A percentile compares a stretch with the other conserved stretches of the same genome.
phyloP scores from a whole-genome alignment of 2,113 vertebrate genomes.

The Thermophis baileyi region DNA sequence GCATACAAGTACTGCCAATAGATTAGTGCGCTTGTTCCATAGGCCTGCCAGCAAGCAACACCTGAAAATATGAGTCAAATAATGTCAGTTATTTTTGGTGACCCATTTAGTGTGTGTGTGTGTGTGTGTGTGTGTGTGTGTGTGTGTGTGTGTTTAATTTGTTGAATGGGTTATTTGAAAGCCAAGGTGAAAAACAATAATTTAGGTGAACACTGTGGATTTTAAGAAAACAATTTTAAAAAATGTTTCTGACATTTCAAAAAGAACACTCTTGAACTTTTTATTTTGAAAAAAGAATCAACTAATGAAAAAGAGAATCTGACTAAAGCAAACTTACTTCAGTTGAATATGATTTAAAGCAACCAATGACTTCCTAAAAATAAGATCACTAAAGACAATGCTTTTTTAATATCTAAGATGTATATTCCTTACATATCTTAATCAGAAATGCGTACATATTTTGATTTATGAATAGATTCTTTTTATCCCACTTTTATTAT shows the following conservation, averaged over 20 bases:
- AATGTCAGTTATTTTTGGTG: conserved; percentile 19
- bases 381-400: neutral
- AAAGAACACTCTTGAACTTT: neutral
- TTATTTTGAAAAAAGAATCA: conserved; percentile 20
- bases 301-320: conserved; percentile 27
- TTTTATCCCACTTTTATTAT: too few relatives aligned
- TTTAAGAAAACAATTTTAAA: neutral
- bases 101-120: neutral
- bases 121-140: too few relatives aligned
- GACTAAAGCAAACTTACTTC: conserved; percentile 8
- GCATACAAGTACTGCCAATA: conserved; percentile 43
- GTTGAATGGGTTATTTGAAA: conserved; percentile 44
- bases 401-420: neutral
- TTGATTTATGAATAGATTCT: too few relatives aligned
- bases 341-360: neutral
- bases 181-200: conserved; percentile 30
- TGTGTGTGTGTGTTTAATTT: neutral
- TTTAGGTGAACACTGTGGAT: conserved; percentile 27
- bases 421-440: neutral
- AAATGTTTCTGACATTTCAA: neutral
- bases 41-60: conserved; percentile 36
- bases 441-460: neutral
- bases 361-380: neutral
- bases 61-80: conserved; percentile 44
- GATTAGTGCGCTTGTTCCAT: conserved; percentile 41